A percentile compares a stretch with the other conserved stretches of the same genome.
phyloP scores from a whole-genome alignment of 2,797 vertebrate genomes.

The Spinus olivaceus region DNA sequence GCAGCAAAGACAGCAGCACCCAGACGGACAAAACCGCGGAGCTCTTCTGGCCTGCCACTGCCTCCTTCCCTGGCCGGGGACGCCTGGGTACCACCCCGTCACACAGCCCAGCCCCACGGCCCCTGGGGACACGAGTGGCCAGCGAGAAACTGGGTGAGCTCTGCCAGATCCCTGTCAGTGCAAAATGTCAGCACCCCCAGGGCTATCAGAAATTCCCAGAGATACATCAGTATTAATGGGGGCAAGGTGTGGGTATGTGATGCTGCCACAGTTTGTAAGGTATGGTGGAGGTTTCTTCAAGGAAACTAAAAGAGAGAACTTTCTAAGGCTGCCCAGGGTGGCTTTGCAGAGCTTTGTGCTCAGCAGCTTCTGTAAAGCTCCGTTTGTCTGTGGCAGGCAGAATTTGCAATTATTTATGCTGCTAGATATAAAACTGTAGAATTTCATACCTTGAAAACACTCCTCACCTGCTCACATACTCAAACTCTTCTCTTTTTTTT shows the following conservation, averaged over 20 bases:
- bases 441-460: background rate
- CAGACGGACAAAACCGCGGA: conserved; percentile 80
- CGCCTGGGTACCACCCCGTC: conserved; percentile 65
- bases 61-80: conserved; percentile 72
- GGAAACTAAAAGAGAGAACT: background rate
- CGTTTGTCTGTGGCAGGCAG: rapidly evolving
- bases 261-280: background rate
- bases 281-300: background rate
- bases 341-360: background rate
- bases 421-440: background rate
- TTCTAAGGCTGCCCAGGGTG: background rate
- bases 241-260: background rate
- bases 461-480: background rate
- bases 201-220: background rate
- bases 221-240: background rate
- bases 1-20: conserved; percentile 84
- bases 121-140: background rate
- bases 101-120: conserved; percentile 69
- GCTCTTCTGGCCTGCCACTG: conserved; percentile 74
- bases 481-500: background rate
- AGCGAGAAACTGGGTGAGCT: conserved; percentile 71
- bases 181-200: background rate
- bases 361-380: background rate
- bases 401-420: background rate
- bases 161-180: rapidly evolving